These are phyloP conservation scores for Sebastolobus altivelis DNA, from an alignment of 2,797 vertebrate species.

Conservation along the genomic window DNA sequence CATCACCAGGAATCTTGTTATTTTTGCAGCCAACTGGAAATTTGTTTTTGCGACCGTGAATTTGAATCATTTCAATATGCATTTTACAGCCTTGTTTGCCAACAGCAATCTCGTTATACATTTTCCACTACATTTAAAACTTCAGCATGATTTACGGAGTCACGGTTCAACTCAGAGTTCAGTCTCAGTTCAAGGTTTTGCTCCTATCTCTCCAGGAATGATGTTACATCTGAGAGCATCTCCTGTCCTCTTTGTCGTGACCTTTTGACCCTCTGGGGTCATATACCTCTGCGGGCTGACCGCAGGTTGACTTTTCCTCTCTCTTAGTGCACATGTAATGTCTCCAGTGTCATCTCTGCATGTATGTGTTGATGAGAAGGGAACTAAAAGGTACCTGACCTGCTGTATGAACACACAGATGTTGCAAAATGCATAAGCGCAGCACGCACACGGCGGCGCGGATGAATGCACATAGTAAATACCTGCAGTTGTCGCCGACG, in stretches of 20 bases:
- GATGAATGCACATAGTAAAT: constrained; percentile 34
- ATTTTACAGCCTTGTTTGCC: background rate
- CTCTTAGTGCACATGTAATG: constrained; percentile 20
- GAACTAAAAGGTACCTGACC: constrained; percentile 1
- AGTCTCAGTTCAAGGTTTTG: constrained; percentile 58
- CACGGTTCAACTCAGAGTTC: constrained; percentile 44
- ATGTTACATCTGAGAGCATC: constrained; percentile 46
- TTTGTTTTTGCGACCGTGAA: background rate
- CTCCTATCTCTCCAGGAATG: constrained; percentile 25
- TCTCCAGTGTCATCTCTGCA: constrained; percentile 33
- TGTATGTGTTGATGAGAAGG: background rate
- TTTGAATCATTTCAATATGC: background rate
- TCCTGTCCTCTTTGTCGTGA: constrained; percentile 50
- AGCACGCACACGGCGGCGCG: background rate
- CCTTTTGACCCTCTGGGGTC: constrained; percentile 63
- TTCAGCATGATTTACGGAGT: constrained; percentile 15
- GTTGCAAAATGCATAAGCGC: background rate
- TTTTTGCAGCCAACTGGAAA: background rate
- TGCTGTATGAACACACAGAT: constrained; percentile 1
- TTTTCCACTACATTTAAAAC: constrained; percentile 22
- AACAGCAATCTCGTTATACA: background rate
- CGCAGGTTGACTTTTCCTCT: constrained; percentile 49
- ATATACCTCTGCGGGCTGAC: constrained; percentile 39
- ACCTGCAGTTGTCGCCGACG: constrained; percentile 19
- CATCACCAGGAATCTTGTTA: background rate